Conservation (phyloP, 2,797 vertebrate species). For the Aulostomus chinensis region DNA sequence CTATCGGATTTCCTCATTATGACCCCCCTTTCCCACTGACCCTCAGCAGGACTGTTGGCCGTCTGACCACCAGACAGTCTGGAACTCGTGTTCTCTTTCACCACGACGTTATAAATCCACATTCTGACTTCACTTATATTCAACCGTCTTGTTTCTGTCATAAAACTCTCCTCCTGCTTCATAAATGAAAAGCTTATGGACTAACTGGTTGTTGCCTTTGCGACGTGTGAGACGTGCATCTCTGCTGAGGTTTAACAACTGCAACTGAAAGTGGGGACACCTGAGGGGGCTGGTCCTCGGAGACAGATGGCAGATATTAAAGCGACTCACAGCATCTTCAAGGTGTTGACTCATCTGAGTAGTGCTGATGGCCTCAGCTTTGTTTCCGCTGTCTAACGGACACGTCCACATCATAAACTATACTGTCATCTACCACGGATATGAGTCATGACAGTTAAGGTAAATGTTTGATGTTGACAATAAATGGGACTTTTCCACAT, state of each 20-base stretch:
- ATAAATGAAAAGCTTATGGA: too few relatives aligned
- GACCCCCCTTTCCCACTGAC: slow-evolving; percentile 49
- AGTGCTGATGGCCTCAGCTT: slow-evolving; percentile 33
- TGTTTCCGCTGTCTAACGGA: slow-evolving; percentile 66
- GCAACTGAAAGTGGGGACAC: too few relatives aligned
- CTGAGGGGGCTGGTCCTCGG: background rate
- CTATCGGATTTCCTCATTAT: too few relatives aligned
- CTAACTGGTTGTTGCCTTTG: too few relatives aligned
- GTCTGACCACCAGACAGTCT: slow-evolving; percentile 45
- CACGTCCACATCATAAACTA: slow-evolving; percentile 11
- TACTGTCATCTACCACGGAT: background rate
- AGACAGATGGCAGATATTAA: slow-evolving; percentile 21
- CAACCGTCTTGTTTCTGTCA: too few relatives aligned
- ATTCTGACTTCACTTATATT: too few relatives aligned
- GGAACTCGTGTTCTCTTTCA: slow-evolving; percentile 30
- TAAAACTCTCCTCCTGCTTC: too few relatives aligned
- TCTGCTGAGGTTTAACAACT: too few relatives aligned
- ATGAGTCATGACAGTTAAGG: slow-evolving; percentile 49
- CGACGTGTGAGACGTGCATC: background rate
- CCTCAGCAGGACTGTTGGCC: slow-evolving; percentile 12
- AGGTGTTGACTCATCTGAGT: slow-evolving; percentile 63
- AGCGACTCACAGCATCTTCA: slow-evolving; percentile 7
- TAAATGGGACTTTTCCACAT: slow-evolving; percentile 18
- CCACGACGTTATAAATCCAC: too few relatives aligned
- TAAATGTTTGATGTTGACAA: slow-evolving; percentile 9